Evolutionary conservation across 2,888 invertebrate genomes (phyloP).

Genomic region (Leptura quadrifasciata): DNA sequence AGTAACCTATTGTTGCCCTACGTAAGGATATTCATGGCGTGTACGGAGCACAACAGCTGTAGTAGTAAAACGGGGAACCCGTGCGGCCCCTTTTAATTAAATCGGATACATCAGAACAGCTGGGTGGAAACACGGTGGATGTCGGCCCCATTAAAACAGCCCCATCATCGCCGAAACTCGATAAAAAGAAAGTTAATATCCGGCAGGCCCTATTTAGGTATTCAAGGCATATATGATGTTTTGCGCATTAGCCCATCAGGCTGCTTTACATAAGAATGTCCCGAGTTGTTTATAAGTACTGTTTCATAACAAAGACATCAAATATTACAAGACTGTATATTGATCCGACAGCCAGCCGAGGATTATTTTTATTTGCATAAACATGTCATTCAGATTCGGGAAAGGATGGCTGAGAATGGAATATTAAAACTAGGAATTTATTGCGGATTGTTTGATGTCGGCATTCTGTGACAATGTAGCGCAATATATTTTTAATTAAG

Average conservation of each 20-base stretch:
- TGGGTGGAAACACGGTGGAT: slow-evolving; percentile 57
- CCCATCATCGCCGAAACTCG: slow-evolving; percentile 53
- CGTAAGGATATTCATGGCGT: slow-evolving; percentile 50
- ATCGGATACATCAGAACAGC: slow-evolving; percentile 68
- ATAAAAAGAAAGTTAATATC: slow-evolving; percentile 65
- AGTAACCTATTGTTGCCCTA: slow-evolving; percentile 31
- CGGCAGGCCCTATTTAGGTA: slow-evolving; percentile 55
- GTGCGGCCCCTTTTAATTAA: slow-evolving; percentile 67
- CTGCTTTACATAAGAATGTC: slow-evolving; percentile 44
- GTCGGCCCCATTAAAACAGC: slow-evolving; percentile 56
- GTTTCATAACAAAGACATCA: slow-evolving; percentile 45
- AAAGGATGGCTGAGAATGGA: slow-evolving; percentile 13
- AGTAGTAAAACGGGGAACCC: slow-evolving; percentile 47
- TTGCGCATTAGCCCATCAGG: slow-evolving; percentile 46
- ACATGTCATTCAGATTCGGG: slow-evolving; percentile 45
- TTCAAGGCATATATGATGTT: slow-evolving; percentile 49
- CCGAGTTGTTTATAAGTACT: slow-evolving; percentile 34
- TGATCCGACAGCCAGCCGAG: slow-evolving; percentile 27
- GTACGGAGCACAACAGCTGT: slow-evolving; percentile 57
- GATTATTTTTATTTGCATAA: slow-evolving; percentile 49
- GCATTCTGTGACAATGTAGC: slow-evolving; percentile 15
- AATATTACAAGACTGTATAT: slow-evolving; percentile 42
- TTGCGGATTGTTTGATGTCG: slow-evolving; percentile 15
- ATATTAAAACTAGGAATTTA: slow-evolving; percentile 32
- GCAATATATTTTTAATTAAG: slow-evolving; percentile 28